These are phyloP conservation scores for Pseudomyrmex pallidus DNA, from an alignment of 1,140 invertebrate species.

Conservation along the genomic window DNA sequence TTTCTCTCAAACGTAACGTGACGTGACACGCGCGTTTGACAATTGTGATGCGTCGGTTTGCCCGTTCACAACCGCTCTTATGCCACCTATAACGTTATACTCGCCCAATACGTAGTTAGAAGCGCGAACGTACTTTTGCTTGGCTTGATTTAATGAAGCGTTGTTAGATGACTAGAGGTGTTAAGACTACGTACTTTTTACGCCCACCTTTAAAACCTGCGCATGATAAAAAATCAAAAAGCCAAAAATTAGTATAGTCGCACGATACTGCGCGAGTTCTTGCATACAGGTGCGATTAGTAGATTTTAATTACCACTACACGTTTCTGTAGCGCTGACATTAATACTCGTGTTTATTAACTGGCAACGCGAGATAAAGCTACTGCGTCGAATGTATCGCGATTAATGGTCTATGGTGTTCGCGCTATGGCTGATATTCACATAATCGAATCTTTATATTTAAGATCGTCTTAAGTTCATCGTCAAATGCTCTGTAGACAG, in stretches of 20 bases:
- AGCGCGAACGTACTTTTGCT: conserved; percentile 57
- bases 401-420: neutral
- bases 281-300: conserved; percentile 52
- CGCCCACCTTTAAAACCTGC: conserved; percentile 77
- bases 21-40: neutral
- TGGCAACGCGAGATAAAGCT: conserved; percentile 25
- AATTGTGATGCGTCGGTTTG: conserved; percentile 49
- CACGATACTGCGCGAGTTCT: conserved; percentile 20
- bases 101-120: conserved; percentile 73
- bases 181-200: conserved; percentile 77
- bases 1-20: conserved; percentile 34
- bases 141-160: conserved; percentile 76
- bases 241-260: conserved; percentile 66
- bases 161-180: conserved; percentile 82
- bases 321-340: conserved; percentile 26
- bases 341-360: conserved; percentile 23
- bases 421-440: neutral
- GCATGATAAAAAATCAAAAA: conserved; percentile 72
- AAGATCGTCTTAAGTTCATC: too few relatives aligned
- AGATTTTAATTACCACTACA: conserved; percentile 46
- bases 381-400: neutral
- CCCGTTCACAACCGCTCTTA: conserved; percentile 30
- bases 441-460: neutral
- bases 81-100: conserved; percentile 37
- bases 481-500: too few relatives aligned